Evolutionary conservation across 2,113 vertebrate genomes (phyloP), one percentile per base, ranked within the genome.

Genomic region (Microcebus murinus): DNA sequence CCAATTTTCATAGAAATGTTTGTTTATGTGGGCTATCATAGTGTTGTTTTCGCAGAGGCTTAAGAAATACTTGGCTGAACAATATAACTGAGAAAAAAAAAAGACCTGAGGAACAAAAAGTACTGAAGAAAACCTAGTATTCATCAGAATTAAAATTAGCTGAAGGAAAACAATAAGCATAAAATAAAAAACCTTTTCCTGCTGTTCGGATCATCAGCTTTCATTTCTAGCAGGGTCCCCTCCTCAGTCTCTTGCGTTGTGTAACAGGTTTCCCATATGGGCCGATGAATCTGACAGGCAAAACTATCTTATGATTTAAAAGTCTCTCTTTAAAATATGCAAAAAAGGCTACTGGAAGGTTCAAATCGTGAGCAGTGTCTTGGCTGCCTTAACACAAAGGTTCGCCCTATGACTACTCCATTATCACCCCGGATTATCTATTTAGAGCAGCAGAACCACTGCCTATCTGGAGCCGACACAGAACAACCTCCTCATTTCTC

Each of bases 61-160:
- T 85, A 82, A 91, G 89, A 95, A 97, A 95, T 94, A 96, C 31
- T 94, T 96, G 88, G 81, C 55, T 76, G 82, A 94, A 93, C 79
- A 91, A 71, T 45, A 48, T 52, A 91, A 89, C 42, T 90, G 20
- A 9, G 45, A 13, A 48, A 70, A 71, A 50, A 63, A 88, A 90
- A 50, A 65, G 52, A 63, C 63, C 87, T 31, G 12, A 93, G 45
- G 87, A 93, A 87, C 50, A 96, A 86, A 93, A 96, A 81, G 82
- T 86, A 96, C 70, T 45, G 90, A 70, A 92, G 79, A 96, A 91
- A 96, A 96, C 42, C 73, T 98, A 98, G 98, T 98, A 98, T 97
- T 98, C 97, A 98, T 98, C 97, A 97, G 97, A 98, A 98, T 98
- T 98, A 98, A 99, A 99, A 97, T 98, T 98, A 98, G 96, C 98